A percentile compares a stretch with the other conserved stretches of the same genome.
Evolutionary conservation across 1,140 invertebrate species (phyloP).

Genomic region (Formica selysi): DNA sequence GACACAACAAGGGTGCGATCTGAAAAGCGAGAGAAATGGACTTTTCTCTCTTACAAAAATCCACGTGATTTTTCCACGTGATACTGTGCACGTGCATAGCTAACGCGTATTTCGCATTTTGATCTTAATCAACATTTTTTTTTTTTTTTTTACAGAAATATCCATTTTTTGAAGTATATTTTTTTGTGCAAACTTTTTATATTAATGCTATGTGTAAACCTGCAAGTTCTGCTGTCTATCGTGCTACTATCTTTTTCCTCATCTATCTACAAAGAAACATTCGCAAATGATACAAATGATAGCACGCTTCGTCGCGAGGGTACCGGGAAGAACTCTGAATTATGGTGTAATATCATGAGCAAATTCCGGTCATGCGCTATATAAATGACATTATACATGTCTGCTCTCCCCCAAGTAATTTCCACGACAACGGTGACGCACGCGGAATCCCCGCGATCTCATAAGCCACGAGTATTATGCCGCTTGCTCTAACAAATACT

Average conservation of each 20-base stretch:
- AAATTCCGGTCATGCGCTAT: conserved; percentile 32
- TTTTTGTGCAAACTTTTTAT: neutral
- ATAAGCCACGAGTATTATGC: neutral
- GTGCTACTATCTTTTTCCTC: neutral
- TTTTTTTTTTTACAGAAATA: neutral
- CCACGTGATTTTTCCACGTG: neutral
- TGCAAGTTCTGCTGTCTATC: neutral
- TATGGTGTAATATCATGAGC: conserved; percentile 5
- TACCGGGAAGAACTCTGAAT: neutral
- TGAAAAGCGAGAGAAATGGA: neutral
- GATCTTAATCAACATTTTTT: too few species aligned
- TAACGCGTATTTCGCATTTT: neutral
- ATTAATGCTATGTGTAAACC: neutral
- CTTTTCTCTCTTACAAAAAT: neutral
- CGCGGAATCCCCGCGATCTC: conserved; percentile 40
- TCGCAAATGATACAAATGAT: neutral
- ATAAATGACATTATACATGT: conserved; percentile 46
- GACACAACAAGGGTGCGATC: conserved; percentile 15
- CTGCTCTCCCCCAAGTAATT: conserved; percentile 43
- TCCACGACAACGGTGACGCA: conserved; percentile 3
- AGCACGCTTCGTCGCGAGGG: neutral
- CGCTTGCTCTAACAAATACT: conserved; percentile 31
- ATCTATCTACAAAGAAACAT: neutral
- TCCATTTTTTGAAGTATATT: neutral
- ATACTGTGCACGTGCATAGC: neutral